Evolutionary conservation across 2,888 invertebrate species (phyloP), one percentile per base, ranked within the genome.

Genomic region (Resseliella maxima): DNA sequence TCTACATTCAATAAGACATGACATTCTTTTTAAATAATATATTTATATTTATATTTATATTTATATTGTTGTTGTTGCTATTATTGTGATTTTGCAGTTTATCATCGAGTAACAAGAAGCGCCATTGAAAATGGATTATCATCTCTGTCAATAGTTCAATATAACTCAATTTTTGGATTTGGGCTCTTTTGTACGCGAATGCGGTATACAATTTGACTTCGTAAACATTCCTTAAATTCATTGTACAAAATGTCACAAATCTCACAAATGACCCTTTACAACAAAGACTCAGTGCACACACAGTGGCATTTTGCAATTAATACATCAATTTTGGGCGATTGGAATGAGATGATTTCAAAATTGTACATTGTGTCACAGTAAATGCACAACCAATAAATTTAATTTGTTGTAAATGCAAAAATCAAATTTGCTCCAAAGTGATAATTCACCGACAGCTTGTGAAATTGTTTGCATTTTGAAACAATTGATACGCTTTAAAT

Each of bases 401-500:
- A 72, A 31, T 72, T 72, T 31, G 15, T 72, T 72, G 31, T 72
- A 15, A 31, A 72, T 72, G 72, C 31, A 31, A 38, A 83, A 83
- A 83, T 83, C 38, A 83, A 83, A 83, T 83, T 83, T 38, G n/a
- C 83, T 83, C 12, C 36, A 81, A n/a, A 81, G 83, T 83, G 83
- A 83, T 83, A 38, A 83, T 83, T 83, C 38, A 83, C 24, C 38
- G 83, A 83, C 83, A 83, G 83, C 38, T 83, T 83, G 36, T 83
- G 83, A 83, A 38, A 38, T 83, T 83, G 38, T 83, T 83, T 38
- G 38, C 83, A 83, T 83, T 83, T 83, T 15, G 83, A 12, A 83
- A 83, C 38, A 83, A 38, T 83, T 83, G 83, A 38, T 38, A 83
- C 12, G 83, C 31, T 31, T 15, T 31, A 27, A 31, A 8, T 72